Evolutionary conservation across 2,113 vertebrate species (phyloP).

Genomic region (Corythornis madagascariensis): DNA sequence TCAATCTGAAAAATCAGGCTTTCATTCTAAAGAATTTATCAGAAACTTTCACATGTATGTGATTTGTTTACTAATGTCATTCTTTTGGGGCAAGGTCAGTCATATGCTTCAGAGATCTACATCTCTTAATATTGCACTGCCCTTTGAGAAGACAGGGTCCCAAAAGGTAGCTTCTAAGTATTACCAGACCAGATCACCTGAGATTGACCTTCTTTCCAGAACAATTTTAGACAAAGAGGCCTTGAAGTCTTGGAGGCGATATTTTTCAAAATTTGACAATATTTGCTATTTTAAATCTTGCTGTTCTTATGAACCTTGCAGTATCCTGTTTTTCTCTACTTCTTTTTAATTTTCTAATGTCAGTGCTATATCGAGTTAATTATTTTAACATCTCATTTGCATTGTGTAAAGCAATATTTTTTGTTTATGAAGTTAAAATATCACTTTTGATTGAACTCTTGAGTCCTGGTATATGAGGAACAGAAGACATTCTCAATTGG

Average conservation of each 20-base stretch:
- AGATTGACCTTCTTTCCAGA: not conserved
- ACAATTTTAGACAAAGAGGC: not conserved
- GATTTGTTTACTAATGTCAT: not conserved
- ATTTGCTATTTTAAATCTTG: not conserved
- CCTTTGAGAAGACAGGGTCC: not conserved
- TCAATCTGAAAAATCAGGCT: not conserved
- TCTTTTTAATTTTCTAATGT: not conserved
- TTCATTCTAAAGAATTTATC: not conserved
- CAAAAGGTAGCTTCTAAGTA: not conserved
- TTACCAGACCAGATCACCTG: not conserved
- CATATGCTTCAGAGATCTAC: not conserved
- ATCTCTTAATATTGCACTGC: not conserved
- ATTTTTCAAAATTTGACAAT: not conserved
- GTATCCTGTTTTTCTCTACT: not conserved
- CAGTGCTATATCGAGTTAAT: not conserved
- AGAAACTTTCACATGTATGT: not conserved
- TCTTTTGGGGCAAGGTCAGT: not conserved
- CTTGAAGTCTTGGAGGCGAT: not conserved
- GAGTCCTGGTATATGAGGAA: not conserved
- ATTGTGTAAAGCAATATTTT: not conserved
- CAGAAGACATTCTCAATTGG: not conserved
- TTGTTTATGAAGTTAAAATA: not conserved
- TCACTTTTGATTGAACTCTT: not conserved
- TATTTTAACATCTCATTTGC: not conserved
- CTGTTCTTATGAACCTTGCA: not conserved